Base-by-base conservation (phyloP, 2,113 vertebrate genomes). In the Pongo pygmaeus region DNA sequence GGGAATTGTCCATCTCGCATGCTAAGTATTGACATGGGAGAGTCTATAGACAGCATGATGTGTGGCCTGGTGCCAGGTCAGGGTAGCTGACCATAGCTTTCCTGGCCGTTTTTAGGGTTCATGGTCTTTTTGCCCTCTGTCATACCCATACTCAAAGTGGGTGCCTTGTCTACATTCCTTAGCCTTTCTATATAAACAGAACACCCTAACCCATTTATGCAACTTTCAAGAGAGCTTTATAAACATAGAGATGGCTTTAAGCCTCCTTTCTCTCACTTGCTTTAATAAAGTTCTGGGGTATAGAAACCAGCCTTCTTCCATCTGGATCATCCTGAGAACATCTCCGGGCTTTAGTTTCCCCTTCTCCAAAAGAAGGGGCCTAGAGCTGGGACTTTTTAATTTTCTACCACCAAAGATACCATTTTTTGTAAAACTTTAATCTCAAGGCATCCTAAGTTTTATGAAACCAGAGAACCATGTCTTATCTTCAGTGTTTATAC, bases 131-230 rank as follows among this genome's bases (percentile, higher is more conserved):
- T 78, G 64, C 13, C 80, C 93, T 94, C 95, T 97, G 96, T 72
- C 74, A 78, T 97, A 93, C 75, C 64, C 57, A 64, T 64, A 64
- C 32, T 95, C 72, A 27, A 35, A 96, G 92, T 46, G 84, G 59
- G n/a, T 90, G 91, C 61, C 90, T 97, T 97, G 93, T 94, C 93
- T 12, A 0, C 69, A 84, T 95, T 97, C 89, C 94, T 97, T 95
- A 69, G 96, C 96, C 88, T 97, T 89, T 43, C 0, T 77, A 40
- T 96, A 83, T 96, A 97, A 98, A 97, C 96, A 98, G 92, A 97
- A 81, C 88, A 90, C 6, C 0, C 38, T 11, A 69, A 13, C 4
- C 50, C 69, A 81, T 85, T 96, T 89, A 69, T 38, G 77, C 67
- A 97, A 96, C 70, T 85, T 96, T 79, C 43, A 59, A 88, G 38